phyloP scores from a whole-genome alignment of 1,140 invertebrate genomes.

The Octopus sinensis region DNA sequence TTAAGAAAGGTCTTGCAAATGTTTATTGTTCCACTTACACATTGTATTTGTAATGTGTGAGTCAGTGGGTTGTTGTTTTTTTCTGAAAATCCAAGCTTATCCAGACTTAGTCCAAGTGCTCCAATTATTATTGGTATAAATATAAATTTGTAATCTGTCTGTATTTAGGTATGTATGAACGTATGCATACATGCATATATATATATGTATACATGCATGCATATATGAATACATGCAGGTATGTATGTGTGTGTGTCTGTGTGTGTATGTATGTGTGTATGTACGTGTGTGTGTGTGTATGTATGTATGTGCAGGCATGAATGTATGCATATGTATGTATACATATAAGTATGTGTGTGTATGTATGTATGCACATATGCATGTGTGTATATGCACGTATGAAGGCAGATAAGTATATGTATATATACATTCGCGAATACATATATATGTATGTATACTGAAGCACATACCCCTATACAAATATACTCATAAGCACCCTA shows the following conservation, averaged over 20 bases:
- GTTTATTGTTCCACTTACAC: too few relatives aligned
- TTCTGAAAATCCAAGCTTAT: too few relatives aligned
- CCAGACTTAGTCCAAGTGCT: too few relatives aligned
- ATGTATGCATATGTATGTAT: background rate
- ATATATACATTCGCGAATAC: too few relatives aligned
- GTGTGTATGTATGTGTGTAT: background rate
- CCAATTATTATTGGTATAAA: background rate
- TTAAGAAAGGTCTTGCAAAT: too few relatives aligned
- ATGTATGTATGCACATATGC: background rate
- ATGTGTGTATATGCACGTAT: background rate
- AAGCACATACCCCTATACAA: too few relatives aligned
- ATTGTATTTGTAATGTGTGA: too few relatives aligned
- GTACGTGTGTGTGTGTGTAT: background rate
- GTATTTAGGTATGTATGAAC: background rate
- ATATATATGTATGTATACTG: too few relatives aligned
- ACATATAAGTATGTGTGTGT: background rate
- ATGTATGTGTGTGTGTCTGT: background rate
- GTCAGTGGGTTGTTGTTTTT: too few relatives aligned
- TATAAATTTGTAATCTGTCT: background rate
- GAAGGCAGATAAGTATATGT: too few relatives aligned
- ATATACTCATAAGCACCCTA: too few relatives aligned
- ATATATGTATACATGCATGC: background rate
- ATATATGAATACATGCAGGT: background rate
- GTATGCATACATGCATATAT: background rate
- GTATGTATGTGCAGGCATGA: background rate